Evolutionary conservation across 2,888 invertebrate genomes (phyloP).

Genomic region (Brenthis daphne): DNA sequence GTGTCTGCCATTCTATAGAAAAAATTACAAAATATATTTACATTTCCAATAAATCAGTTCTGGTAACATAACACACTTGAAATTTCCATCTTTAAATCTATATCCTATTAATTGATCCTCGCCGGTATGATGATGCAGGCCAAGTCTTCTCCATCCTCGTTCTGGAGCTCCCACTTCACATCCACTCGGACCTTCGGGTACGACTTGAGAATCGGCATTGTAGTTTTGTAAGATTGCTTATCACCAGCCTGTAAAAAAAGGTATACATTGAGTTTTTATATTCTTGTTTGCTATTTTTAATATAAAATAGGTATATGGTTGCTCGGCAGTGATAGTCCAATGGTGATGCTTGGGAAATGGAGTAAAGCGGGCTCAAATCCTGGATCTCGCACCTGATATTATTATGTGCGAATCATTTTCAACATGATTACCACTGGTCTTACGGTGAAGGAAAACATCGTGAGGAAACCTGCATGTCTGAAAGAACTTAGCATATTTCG

Average conservation of each 20-base stretch:
- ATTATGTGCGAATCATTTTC: too few species aligned
- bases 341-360: too few species aligned
- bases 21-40: neutral
- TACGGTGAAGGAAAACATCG: too few species aligned
- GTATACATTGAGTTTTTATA: neutral
- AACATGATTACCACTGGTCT: too few species aligned
- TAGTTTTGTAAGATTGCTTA: slow-evolving; percentile 72
- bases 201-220: slow-evolving; percentile 83
- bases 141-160: slow-evolving; percentile 82
- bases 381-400: too few species aligned
- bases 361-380: too few species aligned
- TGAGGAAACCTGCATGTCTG: too few species aligned
- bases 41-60: neutral
- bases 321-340: too few species aligned
- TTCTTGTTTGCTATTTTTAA: neutral
- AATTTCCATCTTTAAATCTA: neutral
- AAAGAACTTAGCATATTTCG: too few species aligned
- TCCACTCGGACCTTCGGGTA: slow-evolving; percentile 87
- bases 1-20: too few species aligned
- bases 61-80: neutral
- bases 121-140: slow-evolving; percentile 87
- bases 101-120: slow-evolving; percentile 71
- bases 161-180: slow-evolving; percentile 88
- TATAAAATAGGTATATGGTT: too few species aligned
- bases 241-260: slow-evolving; percentile 62